A percentile compares a stretch with the other conserved stretches of the same genome.
Conservation (phyloP, 2,888 invertebrate species). For the Monochamus alternatus region DNA sequence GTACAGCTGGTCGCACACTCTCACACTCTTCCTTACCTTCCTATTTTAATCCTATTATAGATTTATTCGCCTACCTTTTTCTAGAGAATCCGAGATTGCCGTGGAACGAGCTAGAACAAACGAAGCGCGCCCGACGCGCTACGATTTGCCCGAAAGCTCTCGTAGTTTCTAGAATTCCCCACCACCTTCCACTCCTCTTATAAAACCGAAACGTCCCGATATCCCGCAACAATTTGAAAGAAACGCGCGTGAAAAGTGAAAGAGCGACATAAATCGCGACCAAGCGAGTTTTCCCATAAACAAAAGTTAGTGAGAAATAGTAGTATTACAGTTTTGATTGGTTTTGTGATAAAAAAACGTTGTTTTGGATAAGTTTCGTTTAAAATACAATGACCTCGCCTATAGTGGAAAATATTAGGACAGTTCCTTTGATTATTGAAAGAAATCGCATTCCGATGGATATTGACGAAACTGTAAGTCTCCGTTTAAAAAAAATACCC, state of each 20-base stretch:
- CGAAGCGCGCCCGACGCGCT: not conserved
- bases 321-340: not conserved
- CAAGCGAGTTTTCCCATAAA: not conserved
- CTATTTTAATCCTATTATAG: conserved; percentile 14
- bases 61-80: conserved; percentile 19
- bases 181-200: conserved; percentile 21
- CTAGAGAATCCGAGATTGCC: not conserved
- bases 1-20: not conserved
- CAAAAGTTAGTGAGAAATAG: not conserved
- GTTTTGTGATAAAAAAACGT: conserved; percentile 5
- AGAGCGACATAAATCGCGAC: not conserved
- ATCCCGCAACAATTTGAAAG: conserved; percentile 25
- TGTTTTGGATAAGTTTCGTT: conserved; percentile 19
- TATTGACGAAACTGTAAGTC: conserved; percentile 30
- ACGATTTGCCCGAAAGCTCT: conserved; percentile 1
- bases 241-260: not conserved
- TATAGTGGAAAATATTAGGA: conserved; percentile 16
- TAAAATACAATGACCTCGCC: conserved; percentile 20
- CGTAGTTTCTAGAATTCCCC: conserved; percentile 34
- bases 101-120: conserved; percentile 18
- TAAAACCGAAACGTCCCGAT: conserved; percentile 10
- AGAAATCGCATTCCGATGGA: conserved; percentile 18
- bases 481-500: too few species aligned
- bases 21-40: not conserved
- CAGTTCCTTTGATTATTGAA: conserved; percentile 26